These are phyloP conservation scores for Colletes collaris DNA, from an alignment of 2,888 invertebrate genomes.

Conservation along the genomic window DNA sequence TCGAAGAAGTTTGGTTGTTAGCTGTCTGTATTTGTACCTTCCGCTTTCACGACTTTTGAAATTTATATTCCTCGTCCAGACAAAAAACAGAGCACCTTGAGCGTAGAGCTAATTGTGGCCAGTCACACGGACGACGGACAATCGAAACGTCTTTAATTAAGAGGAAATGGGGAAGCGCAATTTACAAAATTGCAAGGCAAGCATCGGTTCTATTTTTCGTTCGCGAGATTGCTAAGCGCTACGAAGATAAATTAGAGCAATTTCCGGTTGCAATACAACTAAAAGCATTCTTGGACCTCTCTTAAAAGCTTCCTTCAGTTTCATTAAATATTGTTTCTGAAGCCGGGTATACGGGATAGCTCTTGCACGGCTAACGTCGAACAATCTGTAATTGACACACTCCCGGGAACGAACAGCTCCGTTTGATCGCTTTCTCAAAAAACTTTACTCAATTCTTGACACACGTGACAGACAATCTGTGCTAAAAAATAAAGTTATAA, in stretches of 20 bases:
- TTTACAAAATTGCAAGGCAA: slow-evolving; percentile 45
- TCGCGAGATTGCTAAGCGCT: slow-evolving; percentile 35
- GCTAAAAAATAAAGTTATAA: too few relatives aligned
- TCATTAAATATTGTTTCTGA: slow-evolving; percentile 42
- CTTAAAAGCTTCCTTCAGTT: slow-evolving; percentile 48
- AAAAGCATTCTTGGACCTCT: slow-evolving; percentile 43
- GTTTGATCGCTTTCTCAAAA: background rate
- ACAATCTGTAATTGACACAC: slow-evolving; percentile 26
- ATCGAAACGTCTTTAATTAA: slow-evolving; percentile 45
- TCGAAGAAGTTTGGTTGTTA: too few relatives aligned
- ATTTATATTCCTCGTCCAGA: too few relatives aligned
- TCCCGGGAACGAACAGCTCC: background rate
- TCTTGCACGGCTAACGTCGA: slow-evolving; percentile 6
- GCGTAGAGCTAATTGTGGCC: too few relatives aligned
- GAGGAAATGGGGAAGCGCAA: slow-evolving; percentile 14
- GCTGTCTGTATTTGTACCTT: too few relatives aligned
- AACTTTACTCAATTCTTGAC: background rate
- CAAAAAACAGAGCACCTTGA: too few relatives aligned
- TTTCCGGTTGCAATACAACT: slow-evolving; percentile 46
- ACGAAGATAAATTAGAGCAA: slow-evolving; percentile 47
- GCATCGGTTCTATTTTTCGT: slow-evolving; percentile 37
- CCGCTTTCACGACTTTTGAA: too few relatives aligned
- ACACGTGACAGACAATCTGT: too few relatives aligned
- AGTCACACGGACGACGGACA: background rate
- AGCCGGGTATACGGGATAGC: slow-evolving; percentile 1